phyloP scores from a whole-genome alignment of 2,888 invertebrate genomes.

The Drosophila neutralis region DNA sequence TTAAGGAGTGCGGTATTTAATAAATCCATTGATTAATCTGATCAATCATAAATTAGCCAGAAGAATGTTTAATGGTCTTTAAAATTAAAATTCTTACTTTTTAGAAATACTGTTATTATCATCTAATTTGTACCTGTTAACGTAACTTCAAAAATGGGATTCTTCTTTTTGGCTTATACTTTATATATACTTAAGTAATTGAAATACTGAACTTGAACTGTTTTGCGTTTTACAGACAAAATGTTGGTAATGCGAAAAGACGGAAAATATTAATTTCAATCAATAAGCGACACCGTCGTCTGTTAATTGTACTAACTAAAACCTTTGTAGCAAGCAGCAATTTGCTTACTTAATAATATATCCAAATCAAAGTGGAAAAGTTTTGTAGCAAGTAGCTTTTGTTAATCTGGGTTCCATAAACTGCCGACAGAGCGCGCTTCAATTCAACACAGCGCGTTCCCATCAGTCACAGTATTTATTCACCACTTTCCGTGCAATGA shows the following conservation, averaged over 20 bases:
- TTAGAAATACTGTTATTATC: background rate
- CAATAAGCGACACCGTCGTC: background rate
- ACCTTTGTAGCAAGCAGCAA: background rate
- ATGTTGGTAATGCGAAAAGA: background rate
- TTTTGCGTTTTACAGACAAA: background rate
- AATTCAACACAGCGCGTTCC: background rate
- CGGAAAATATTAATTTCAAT: background rate
- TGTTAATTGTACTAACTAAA: constrained; percentile 1
- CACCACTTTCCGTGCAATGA: no score
- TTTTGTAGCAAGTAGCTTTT: constrained; percentile 1
- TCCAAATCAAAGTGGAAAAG: background rate
- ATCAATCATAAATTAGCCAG: background rate
- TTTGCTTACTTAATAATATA: background rate
- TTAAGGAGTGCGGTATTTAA: background rate
- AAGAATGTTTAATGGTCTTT: background rate
- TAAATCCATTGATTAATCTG: background rate
- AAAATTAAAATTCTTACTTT: background rate
- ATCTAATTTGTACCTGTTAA: background rate
- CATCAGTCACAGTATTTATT: background rate
- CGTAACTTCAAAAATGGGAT: background rate
- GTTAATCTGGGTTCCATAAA: background rate
- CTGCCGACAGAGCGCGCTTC: constrained; percentile 11
- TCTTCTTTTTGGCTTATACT: background rate
- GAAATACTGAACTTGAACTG: background rate
- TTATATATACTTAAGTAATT: background rate